Base-by-base conservation (phyloP, 2,113 vertebrate genomes). In the Electrona antarctica region DNA sequence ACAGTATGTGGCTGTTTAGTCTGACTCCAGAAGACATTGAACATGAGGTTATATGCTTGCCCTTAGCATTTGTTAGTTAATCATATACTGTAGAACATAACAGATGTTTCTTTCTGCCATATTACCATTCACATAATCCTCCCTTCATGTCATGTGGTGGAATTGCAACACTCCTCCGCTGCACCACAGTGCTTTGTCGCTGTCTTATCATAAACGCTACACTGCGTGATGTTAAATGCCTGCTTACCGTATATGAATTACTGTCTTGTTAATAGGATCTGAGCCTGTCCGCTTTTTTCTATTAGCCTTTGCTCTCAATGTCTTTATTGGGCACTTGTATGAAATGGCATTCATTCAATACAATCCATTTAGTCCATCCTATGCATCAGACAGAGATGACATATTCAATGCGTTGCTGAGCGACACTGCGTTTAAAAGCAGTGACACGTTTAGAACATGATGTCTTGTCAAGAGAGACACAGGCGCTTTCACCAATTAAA, bases 31-130 rank as follows among this genome's bases (percentile, higher is more conserved):
- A 50, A 21, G 3, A 48, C 60, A 62, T 59, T 49, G 54, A 60
- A 67, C 79, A 75, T 64, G 68, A 65, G 73, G 76, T 67, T 45
- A n/a, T 55, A 61, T 8, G n/a, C 73, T 47, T 52, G 52, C 52
- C 59, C 73, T 47, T 56, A 48, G 57, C 59, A 13, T 60, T 54
- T 1, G n/a, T 69, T 57, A 57, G 50, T 64, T 71, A 81, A 76
- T 81, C 76, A 52, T 76, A 78, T 21, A 9, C 6, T 8, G 46
- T 52, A 67, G 69, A 79, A 81, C 73, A 78, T 79, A 83, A 77
- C 77, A 28, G 71, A 65, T 68, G 69, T 77, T 21, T 80, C 78
- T 80, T 84, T 58, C 81, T 52, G 7, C 28, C 64, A 56, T 74
- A 67, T 80, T 73, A 80, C 29, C 45, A 14, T 11, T 28, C 49